Conservation (phyloP, 2,888 invertebrate species). For the Brachylomia viminalis region DNA sequence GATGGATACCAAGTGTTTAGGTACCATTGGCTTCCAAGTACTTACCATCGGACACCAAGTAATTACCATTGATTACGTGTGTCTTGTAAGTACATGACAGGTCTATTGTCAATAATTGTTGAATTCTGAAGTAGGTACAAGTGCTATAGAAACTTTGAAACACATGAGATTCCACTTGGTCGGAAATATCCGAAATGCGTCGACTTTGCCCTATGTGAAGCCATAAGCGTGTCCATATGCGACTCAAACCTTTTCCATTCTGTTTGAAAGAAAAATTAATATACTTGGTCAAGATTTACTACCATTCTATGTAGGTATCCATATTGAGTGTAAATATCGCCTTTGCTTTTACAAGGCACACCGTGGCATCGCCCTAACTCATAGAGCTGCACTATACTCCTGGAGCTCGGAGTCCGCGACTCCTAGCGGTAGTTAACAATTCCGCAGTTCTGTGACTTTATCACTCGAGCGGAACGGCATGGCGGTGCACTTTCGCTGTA, state of each 20-base stretch:
- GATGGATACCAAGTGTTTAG: background rate
- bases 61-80: background rate
- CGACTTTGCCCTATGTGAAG: no score
- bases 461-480: slow-evolving; percentile 50
- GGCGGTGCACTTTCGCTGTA: slow-evolving; percentile 37
- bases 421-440: slow-evolving; percentile 26
- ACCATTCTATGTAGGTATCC: background rate
- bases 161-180: background rate
- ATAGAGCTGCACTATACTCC: slow-evolving; percentile 18
- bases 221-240: background rate
- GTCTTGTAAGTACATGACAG: background rate
- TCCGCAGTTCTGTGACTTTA: slow-evolving; percentile 55
- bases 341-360: no score
- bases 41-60: no score
- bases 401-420: slow-evolving; percentile 24
- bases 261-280: background rate
- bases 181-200: background rate
- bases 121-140: background rate
- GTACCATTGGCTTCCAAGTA: background rate
- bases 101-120: background rate
- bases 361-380: slow-evolving; percentile 6
- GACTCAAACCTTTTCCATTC: background rate
- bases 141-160: background rate
- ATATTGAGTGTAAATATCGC: background rate
- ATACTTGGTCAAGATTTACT: background rate